phyloP scores from a whole-genome alignment of 2,888 invertebrate species.

The Acleris sparsana region DNA sequence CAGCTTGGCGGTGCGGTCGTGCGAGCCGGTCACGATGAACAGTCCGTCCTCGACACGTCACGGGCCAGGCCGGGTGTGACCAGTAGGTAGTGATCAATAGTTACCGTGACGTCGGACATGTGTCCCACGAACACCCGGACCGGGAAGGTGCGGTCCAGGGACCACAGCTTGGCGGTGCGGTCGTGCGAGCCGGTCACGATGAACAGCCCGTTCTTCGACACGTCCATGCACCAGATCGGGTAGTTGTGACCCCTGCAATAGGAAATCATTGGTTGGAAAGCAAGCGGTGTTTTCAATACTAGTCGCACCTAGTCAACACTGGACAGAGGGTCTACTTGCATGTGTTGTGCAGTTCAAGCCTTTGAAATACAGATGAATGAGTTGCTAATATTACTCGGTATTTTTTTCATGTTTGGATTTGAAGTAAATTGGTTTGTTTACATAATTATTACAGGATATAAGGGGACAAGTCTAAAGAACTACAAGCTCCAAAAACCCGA shows the following conservation, averaged over 20 bases:
- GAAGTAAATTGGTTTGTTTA: too few species aligned
- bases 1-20: conserved; percentile 90
- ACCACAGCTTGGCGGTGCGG: conserved; percentile 91
- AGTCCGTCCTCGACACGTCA: conserved; percentile 86
- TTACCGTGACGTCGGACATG: conserved; percentile 93
- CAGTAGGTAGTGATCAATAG: conserved; percentile 62
- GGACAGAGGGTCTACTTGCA: too few species aligned
- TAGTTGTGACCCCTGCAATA: conserved; percentile 90
- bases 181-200: conserved; percentile 93
- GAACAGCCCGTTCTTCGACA: conserved; percentile 85
- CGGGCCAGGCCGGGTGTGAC: conserved; percentile 96
- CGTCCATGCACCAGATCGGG: conserved; percentile 94
- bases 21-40: conserved; percentile 91
- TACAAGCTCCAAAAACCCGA: too few species aligned
- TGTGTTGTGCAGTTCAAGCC: too few species aligned
- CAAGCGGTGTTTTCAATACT: conserved; percentile 2
- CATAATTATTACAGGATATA: too few species aligned
- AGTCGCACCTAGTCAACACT: too few species aligned
- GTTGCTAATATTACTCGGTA: too few species aligned
- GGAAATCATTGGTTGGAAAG: conserved; percentile 8
- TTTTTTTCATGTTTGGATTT: too few species aligned
- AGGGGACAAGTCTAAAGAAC: too few species aligned
- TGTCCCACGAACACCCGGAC: conserved; percentile 95
- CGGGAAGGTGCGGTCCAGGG: conserved; percentile 90
- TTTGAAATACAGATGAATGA: too few species aligned